phyloP scores from a whole-genome alignment of 2,113 vertebrate genomes.

The Micromys minutus region DNA sequence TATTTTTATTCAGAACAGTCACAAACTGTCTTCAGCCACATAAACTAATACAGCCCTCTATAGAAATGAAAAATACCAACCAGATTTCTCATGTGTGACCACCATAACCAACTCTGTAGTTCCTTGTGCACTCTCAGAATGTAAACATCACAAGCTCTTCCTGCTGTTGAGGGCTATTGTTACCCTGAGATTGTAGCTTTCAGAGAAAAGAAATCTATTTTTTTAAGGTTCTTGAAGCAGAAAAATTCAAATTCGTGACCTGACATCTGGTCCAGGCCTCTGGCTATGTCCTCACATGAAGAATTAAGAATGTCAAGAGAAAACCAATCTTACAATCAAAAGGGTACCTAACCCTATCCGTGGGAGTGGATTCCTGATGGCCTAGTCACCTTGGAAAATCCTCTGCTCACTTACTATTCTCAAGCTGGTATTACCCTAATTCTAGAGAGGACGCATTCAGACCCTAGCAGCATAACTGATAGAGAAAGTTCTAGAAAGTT shows the following conservation, averaged over 20 bases:
- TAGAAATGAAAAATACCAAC: background rate
- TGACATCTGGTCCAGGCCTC: background rate
- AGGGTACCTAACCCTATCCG: background rate
- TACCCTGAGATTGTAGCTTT: background rate
- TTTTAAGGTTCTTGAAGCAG: background rate
- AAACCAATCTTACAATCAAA: background rate
- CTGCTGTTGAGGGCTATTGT: background rate
- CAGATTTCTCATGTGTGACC: background rate
- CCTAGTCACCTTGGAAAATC: background rate
- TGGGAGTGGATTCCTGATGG: background rate
- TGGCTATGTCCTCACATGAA: rapidly evolving
- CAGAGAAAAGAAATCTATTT: background rate
- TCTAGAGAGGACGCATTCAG: background rate
- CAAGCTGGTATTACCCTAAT: background rate
- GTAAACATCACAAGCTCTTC: background rate
- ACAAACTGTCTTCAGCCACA: background rate
- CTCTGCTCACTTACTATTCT: background rate
- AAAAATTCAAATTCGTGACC: background rate
- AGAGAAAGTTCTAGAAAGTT: background rate
- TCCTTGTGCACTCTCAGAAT: background rate
- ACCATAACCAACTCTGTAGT: background rate
- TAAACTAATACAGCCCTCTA: background rate
- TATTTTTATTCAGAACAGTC: background rate
- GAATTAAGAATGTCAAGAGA: background rate
- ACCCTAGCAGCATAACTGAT: background rate